A percentile compares a stretch with the other conserved stretches of the same genome.
These are phyloP conservation scores for Acanthopagrus latus DNA, from an alignment of 2,797 vertebrate species.

Conservation along the genomic window DNA sequence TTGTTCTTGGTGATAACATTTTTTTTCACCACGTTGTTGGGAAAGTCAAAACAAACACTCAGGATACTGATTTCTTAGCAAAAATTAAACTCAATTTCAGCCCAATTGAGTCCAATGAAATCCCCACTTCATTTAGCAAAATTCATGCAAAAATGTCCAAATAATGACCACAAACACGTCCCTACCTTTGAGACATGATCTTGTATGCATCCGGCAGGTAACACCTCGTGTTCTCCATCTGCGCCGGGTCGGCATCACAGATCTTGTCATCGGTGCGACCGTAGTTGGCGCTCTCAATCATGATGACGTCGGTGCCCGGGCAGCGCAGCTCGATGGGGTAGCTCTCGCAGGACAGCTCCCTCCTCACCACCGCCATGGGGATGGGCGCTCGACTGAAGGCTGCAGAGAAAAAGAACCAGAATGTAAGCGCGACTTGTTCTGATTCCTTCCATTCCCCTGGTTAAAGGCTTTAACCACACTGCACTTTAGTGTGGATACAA, in stretches of 20 bases:
- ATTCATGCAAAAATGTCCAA: not conserved
- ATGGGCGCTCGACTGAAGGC: conserved; percentile 96
- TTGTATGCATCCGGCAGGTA: conserved; percentile 99
- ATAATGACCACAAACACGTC: no score
- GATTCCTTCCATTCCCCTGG: no score
- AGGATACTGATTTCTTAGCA: no score
- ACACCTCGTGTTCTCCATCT: conserved; percentile 99
- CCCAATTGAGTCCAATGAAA: not conserved
- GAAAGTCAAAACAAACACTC: no score
- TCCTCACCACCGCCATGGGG: conserved; percentile 97
- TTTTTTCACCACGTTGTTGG: no score
- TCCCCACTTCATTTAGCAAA: not conserved
- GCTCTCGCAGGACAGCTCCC: conserved; percentile 98
- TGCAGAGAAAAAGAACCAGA: conserved; percentile 51
- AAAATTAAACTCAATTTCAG: not conserved
- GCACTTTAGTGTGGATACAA: conserved; percentile 7
- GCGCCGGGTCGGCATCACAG: conserved; percentile 97
- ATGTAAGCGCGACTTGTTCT: not conserved
- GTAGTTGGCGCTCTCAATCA: conserved; percentile 99
- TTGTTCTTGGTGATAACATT: no score
- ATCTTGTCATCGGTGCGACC: conserved; percentile 99
- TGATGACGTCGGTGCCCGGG: conserved; percentile 98
- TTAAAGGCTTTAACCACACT: not conserved
- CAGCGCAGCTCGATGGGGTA: conserved; percentile 99
- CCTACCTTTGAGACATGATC: conserved; percentile 98